Conservation (phyloP, 2,113 vertebrate species). For the Genyomyrus donnyi region DNA sequence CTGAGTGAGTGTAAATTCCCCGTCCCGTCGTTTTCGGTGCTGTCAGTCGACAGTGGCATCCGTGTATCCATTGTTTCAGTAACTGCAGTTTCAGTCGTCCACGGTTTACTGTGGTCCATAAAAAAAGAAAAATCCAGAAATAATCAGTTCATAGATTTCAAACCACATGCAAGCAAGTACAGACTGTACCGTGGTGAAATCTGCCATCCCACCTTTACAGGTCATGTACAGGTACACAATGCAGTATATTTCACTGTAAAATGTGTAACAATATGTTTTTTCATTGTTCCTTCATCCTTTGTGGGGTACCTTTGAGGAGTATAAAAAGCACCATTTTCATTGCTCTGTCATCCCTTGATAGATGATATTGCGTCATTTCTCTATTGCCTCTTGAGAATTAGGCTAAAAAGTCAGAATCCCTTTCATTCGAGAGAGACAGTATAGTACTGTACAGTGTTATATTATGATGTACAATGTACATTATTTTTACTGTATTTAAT, state of each 20-base stretch:
- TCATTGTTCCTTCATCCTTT: background rate
- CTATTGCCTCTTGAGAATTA: background rate
- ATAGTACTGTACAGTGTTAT: background rate
- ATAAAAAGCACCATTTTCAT: background rate
- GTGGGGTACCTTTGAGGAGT: background rate
- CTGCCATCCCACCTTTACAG: background rate
- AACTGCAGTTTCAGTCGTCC: background rate
- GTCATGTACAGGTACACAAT: background rate
- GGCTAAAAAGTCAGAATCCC: background rate
- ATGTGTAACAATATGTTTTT: background rate
- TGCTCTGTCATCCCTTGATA: background rate
- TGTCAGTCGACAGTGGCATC: background rate
- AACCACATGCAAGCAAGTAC: background rate
- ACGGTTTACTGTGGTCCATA: background rate
- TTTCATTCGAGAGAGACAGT: background rate
- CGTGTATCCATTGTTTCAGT: background rate
- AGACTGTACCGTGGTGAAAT: background rate
- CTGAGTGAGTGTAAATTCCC: background rate
- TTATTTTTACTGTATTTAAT: background rate
- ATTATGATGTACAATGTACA: background rate
- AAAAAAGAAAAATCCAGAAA: background rate
- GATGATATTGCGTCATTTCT: background rate
- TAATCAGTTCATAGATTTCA: background rate
- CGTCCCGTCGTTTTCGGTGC: background rate
- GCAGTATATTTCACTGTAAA: background rate